Evolutionary conservation across 1,140 invertebrate species (phyloP), one percentile per base, ranked within the genome.

Genomic region (Meloidogyne exigua): DNA sequence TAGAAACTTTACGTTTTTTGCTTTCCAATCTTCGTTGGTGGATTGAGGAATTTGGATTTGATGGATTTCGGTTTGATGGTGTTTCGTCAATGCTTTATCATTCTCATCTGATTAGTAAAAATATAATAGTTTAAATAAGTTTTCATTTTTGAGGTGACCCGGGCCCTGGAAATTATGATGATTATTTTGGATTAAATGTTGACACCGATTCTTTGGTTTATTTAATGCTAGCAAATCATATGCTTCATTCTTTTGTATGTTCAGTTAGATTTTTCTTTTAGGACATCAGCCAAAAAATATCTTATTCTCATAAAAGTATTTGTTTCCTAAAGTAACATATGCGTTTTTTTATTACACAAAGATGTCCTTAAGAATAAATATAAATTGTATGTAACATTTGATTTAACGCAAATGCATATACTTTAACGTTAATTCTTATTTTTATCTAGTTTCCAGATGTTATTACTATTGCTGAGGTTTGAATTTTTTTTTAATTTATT

Each of bases 1-100:
- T 92, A 88, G 96, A 99, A 90, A 95, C 98, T 4, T 84, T 97
- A 69, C 90, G 95, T 78, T 99, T 99, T 89, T 89, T 99, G 70
- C 88, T 99, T 2, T 99, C 96, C 0, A 99, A 99, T 90, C 89
- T 99, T 15, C 90, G 94, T 66, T 99, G 94, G 94, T 99, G 95
- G 89, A 91, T 95, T 84, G 95, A 98, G 77, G 94, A 96, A 87
- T 99, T 98, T 88, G 90, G 92, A 63, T 99, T 99, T 89, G 97
- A 99, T 90, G 97, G 97, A 68, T 99, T 95, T 86, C 92, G 95
- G 32, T 89, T 87, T 68, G 97, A 99, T 90, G 97, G 97, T 7
- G 95, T 99, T 0, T 98, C 96, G 0, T 99, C 96, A 0, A 99
- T 99, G 95, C 85, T 99, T 76, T 99, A 99, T 88, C 96, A 99